phyloP scores from a whole-genome alignment of 2,888 invertebrate species.

The Drosophila cracens region DNA sequence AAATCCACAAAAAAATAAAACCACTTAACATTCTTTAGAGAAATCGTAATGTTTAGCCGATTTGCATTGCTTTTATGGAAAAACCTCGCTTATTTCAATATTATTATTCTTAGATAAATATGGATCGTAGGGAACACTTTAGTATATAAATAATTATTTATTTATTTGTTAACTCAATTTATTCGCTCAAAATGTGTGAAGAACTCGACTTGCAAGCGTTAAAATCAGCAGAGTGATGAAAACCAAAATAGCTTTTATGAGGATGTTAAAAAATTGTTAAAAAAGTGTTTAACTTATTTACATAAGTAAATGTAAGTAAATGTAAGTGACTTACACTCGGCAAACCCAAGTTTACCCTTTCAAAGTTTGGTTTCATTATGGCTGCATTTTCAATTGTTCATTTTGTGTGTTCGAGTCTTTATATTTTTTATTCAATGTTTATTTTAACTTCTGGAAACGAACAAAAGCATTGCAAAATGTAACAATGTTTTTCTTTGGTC shows the following conservation, averaged over 20 bases:
- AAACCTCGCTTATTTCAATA: not conserved
- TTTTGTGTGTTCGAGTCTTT: conserved; percentile 21
- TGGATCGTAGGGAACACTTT: not conserved
- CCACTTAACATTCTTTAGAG: not conserved
- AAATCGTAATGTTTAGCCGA: not conserved
- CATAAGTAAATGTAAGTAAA: not conserved
- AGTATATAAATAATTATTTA: not conserved
- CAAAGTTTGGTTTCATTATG: not conserved
- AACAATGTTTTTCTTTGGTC: conserved; percentile 68
- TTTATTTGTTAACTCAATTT: not conserved
- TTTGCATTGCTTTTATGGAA: not conserved
- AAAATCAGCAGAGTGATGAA: not conserved
- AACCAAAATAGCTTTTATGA: not conserved
- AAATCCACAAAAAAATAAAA: not conserved
- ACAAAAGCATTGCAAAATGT: conserved; percentile 49
- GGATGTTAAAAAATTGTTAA: not conserved
- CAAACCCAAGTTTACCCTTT: not conserved
- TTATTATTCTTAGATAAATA: not conserved
- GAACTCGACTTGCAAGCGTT: too few relatives aligned
- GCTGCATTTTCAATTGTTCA: conserved; percentile 11
- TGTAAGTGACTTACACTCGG: conserved; percentile 12
- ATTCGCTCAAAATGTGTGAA: not conserved
- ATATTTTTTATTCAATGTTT: conserved; percentile 56
- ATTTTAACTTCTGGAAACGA: conserved; percentile 35
- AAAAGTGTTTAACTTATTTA: not conserved